A percentile compares a stretch with the other conserved stretches of the same genome.
phyloP scores from a whole-genome alignment of 2,888 invertebrate genomes.

The Idaea straminata region DNA sequence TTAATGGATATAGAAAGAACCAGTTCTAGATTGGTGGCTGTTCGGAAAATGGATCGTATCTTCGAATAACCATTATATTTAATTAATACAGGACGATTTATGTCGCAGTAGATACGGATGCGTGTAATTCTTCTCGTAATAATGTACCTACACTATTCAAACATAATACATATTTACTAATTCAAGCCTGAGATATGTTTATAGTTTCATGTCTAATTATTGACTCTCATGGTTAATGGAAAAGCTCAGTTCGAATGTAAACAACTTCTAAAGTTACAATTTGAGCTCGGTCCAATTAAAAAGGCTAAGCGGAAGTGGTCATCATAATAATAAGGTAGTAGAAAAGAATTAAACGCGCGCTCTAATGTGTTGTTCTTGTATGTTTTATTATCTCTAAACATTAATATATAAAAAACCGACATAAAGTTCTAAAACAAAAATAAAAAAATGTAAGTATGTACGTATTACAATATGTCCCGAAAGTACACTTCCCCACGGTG shows the following conservation, averaged over 20 bases:
- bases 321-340: constrained; percentile 27
- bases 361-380: constrained; percentile 13
- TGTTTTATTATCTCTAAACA: not conserved
- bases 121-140: constrained; percentile 61
- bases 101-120: constrained; percentile 52
- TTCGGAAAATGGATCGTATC: constrained; percentile 58
- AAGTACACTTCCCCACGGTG: constrained; percentile 68
- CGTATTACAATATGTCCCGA: not conserved
- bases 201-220: constrained; percentile 39
- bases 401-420: not conserved
- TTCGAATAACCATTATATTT: constrained; percentile 60
- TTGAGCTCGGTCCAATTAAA: not conserved
- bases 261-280: not conserved
- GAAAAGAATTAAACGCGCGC: constrained; percentile 57
- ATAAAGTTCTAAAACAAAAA: not conserved
- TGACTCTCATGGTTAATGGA: not conserved
- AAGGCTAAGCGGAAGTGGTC: constrained; percentile 13
- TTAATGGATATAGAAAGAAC: constrained; percentile 60
- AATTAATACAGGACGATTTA: constrained; percentile 70
- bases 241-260: not conserved
- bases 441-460: not conserved
- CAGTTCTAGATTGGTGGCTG: constrained; percentile 56
- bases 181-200: constrained; percentile 56
- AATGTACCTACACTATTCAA: constrained; percentile 22
- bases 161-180: constrained; percentile 44